Evolutionary conservation across 2,888 invertebrate species (phyloP).

Genomic region (Apodemia mormo): DNA sequence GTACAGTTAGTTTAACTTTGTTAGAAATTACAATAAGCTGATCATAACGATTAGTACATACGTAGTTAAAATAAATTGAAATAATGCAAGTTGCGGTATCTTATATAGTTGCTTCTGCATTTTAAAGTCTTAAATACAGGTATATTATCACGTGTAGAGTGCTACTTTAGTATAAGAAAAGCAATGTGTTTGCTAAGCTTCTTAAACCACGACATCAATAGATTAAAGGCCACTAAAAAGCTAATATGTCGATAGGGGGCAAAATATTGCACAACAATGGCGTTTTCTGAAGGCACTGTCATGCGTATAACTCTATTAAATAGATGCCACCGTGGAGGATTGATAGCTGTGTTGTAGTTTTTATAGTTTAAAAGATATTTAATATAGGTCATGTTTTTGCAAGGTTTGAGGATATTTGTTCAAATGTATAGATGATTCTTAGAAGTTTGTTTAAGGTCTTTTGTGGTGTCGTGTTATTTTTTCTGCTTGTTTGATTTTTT

Average conservation of each 20-base stretch:
- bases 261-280: slow-evolving; percentile 67
- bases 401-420: slow-evolving; percentile 27
- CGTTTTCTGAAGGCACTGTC: slow-evolving; percentile 55
- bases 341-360: slow-evolving; percentile 50
- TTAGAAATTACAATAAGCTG: no score
- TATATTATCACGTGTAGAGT: slow-evolving; percentile 9
- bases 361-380: slow-evolving; percentile 27
- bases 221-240: slow-evolving; percentile 58
- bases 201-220: slow-evolving; percentile 44
- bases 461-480: no score
- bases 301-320: slow-evolving; percentile 73
- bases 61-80: no score
- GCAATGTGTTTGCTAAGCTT: slow-evolving; percentile 24
- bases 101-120: neutral
- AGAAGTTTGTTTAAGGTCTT: neutral
- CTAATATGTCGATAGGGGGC: slow-evolving; percentile 69
- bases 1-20: no score
- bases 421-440: slow-evolving; percentile 21
- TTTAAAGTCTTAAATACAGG: neutral
- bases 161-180: neutral
- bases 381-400: slow-evolving; percentile 34
- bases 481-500: no score
- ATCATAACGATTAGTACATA: no score
- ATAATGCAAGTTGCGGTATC: no score
- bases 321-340: slow-evolving; percentile 64